Evolutionary conservation across 1,140 invertebrate species (phyloP), one percentile per base, ranked within the genome.

Genomic region (Parapsyche elsis): DNA sequence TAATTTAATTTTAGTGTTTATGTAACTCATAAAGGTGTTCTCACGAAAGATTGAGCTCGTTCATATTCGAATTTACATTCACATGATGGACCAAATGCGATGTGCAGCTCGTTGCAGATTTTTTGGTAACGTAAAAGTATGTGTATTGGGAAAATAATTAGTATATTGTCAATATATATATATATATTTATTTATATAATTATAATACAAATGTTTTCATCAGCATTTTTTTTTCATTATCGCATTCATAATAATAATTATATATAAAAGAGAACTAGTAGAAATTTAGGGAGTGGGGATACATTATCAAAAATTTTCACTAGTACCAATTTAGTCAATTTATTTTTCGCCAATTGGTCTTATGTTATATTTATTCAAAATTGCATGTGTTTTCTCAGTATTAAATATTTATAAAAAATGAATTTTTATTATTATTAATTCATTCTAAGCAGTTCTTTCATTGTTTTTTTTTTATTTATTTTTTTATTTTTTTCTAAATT

Each of bases 171-270:
- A n/a, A 5, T 19, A 46, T 73, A 21, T 73, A 64, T 64, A 64
- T 64, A 67, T 67, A 67, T 67, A 71, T 78, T 71, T 78, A 78
- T 78, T 78, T 78, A 78, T 78, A 71, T 78, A 78, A 67, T 71
- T 78, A 78, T 78, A 78, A 78, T 78, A 78, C 77, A 78, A 78
- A 78, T 78, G 61, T 71, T 78, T 64, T 71, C 30, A 78, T 77
- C 75, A 78, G 61, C 77, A 71, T 71, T 71, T 77, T 77, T 76
- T 23, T 71, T 53, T 71, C 70, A 71, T 45, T 64, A 78, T 70
- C 77, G 77, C 75, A 45, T 77, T 78, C 67, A 78, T 78, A 78
- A 70, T 76, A 76, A 76, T 78, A 78, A 67, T 78, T 21, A 78
- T 78, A 57, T 78, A 78, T 71, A 78, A 78, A 78, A 78, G 77